A percentile compares a stretch with the other conserved stretches of the same genome.
phyloP scores from a whole-genome alignment of 2,888 invertebrate genomes.

The Linnaemya tessellans region DNA sequence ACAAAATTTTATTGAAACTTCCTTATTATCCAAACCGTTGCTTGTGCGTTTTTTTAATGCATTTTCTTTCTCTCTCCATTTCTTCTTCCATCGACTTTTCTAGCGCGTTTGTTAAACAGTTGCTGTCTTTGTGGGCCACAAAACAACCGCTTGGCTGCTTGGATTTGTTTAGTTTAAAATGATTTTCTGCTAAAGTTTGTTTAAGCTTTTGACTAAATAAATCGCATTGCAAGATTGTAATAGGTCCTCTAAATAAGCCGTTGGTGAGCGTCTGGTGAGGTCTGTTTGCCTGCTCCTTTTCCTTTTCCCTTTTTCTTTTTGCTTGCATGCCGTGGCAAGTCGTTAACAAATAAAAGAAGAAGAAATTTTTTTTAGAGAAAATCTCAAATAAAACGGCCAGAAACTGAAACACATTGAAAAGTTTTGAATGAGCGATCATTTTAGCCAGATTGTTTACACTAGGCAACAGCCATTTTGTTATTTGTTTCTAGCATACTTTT shows the following conservation, averaged over 20 bases:
- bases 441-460: constrained; percentile 69
- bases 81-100: neutral
- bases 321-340: constrained; percentile 17
- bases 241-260: constrained; percentile 41
- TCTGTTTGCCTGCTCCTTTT: constrained; percentile 16
- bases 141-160: constrained; percentile 17
- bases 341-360: constrained; percentile 36
- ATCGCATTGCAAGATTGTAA: constrained; percentile 39
- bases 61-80: neutral
- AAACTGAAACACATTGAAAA: constrained; percentile 41
- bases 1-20: constrained; percentile 37
- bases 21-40: constrained; percentile 48
- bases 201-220: constrained; percentile 56
- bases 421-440: constrained; percentile 68
- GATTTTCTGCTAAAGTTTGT: constrained; percentile 38
- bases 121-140: constrained; percentile 13
- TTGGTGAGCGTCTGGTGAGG: constrained; percentile 61
- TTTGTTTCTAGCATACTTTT: too few relatives aligned
- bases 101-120: constrained; percentile 41
- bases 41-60: constrained; percentile 42
- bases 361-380: neutral
- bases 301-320: neutral
- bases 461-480: too few relatives aligned
- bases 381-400: constrained; percentile 29
- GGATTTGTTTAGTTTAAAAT: constrained; percentile 37